Evolutionary conservation across 2,888 invertebrate genomes (phyloP), one percentile per base, ranked within the genome.

Genomic region (Meta bourneti): DNA sequence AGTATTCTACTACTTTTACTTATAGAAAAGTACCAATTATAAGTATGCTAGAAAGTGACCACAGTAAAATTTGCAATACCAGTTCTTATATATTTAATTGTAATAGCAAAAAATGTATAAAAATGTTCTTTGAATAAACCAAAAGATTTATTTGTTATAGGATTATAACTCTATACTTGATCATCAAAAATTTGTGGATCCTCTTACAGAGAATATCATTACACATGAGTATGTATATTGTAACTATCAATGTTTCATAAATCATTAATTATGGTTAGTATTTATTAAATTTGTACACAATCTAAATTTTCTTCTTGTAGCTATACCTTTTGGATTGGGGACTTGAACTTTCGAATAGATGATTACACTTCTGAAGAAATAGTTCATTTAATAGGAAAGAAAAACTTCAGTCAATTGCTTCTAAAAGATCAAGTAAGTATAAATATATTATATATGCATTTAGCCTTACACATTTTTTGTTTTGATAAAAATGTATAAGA

Each of bases 311-410:
- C 20, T 71, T 52, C 20, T 71, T 52, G 82, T 16, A 93, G 93
- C 72, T 93, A 98, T 94, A 97, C 98, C 4, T 98, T 98, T 95
- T 98, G 98, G 98, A 96, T 98, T 94, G 98, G 98, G 0, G 98
- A 98, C 94, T 95, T 98, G 49, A 98, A 98, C 95, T 98, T 98
- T 94, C 97, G 98, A 0, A 95, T 97, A 7, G 95, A 96, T 93
- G 96, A 97, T 89, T 95, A 95, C 93, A 96, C 96, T 48, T 96
- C 97, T 0, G 96, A 96, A 85, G 96, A 97, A 93, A 97, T 98
- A n/a, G 96, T 96, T 13, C 95, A 96, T 2, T 94, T 96, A 8
- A 95, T 97, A 49, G 95, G 96, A 92, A 96, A 97, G 89, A 96
- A 97, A 92, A 96, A 97, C 93, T 96, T 97, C 79, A 95, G 96